These are phyloP conservation scores for Onychomys leucogaster DNA, from an alignment of 2,797 vertebrate species.

Conservation along the genomic window DNA sequence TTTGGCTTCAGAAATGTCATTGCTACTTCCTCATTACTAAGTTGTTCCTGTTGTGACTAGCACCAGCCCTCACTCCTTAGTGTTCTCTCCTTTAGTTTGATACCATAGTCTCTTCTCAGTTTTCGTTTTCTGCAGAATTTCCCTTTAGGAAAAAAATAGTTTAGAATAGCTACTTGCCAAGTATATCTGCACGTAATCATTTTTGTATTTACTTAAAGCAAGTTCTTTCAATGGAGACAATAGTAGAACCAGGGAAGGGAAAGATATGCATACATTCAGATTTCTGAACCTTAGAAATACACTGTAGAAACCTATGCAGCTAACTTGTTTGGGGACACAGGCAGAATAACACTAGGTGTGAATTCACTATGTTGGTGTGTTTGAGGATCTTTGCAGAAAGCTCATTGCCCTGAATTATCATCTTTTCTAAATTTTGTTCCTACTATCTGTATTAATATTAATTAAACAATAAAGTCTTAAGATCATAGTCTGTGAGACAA, in stretches of 20 bases:
- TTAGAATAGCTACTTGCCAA: neutral
- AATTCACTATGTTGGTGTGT: neutral
- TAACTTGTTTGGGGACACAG: neutral
- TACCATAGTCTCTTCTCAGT: neutral
- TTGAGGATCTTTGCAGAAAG: neutral
- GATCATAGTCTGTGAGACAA: neutral
- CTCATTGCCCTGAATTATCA: neutral
- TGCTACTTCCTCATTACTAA: neutral
- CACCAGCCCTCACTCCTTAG: neutral
- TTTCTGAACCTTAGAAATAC: constrained; percentile 37
- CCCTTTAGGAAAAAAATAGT: constrained; percentile 25
- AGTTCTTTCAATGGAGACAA: constrained; percentile 1
- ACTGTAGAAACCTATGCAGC: neutral
- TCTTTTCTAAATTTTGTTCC: neutral
- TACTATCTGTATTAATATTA: neutral
- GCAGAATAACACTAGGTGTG: neutral
- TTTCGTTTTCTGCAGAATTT: constrained; percentile 46
- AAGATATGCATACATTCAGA: neutral
- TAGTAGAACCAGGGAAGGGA: constrained; percentile 3
- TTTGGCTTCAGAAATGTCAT: neutral
- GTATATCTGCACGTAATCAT: neutral
- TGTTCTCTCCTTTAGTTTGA: neutral
- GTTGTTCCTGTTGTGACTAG: neutral
- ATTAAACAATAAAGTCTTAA: constrained; percentile 46
- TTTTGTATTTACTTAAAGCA: constrained; percentile 46